phyloP scores from a whole-genome alignment of 2,888 invertebrate species.

The Clivina fossor region DNA sequence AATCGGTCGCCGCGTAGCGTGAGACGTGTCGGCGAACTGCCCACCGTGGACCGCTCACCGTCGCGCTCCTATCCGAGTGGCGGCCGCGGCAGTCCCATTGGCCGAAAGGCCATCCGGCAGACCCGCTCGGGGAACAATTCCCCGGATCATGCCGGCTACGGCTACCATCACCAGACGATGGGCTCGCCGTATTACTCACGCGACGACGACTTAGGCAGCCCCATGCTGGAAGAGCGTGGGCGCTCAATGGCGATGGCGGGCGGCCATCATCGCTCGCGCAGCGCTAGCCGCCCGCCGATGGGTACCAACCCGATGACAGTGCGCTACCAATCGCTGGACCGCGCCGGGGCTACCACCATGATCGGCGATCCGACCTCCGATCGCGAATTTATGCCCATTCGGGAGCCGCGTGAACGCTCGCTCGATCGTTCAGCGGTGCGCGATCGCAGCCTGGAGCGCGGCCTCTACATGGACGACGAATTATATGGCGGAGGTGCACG shows the following conservation, averaged over 20 bases:
- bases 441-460: slow-evolving; percentile 67
- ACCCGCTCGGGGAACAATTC: slow-evolving; percentile 62
- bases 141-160: slow-evolving; percentile 58
- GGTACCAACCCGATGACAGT: slow-evolving; percentile 60
- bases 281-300: slow-evolving; percentile 73
- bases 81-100: slow-evolving; percentile 42
- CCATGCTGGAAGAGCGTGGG: slow-evolving; percentile 77
- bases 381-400: slow-evolving; percentile 83
- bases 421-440: slow-evolving; percentile 59
- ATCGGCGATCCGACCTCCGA: slow-evolving; percentile 72
- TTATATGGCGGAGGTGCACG: slow-evolving; percentile 59
- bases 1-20: slow-evolving; percentile 68
- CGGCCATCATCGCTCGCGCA: slow-evolving; percentile 75
- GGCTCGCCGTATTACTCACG: slow-evolving; percentile 71
- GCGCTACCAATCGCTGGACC: slow-evolving; percentile 59
- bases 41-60: slow-evolving; percentile 88
- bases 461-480: slow-evolving; percentile 71
- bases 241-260: slow-evolving; percentile 65
- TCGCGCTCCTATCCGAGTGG: slow-evolving; percentile 72
- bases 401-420: slow-evolving; percentile 71
- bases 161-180: slow-evolving; percentile 58
- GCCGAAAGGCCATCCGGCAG: slow-evolving; percentile 52
- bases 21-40: slow-evolving; percentile 70
- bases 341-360: slow-evolving; percentile 55
- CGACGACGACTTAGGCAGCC: slow-evolving; percentile 83